phyloP scores from a whole-genome alignment of 1,140 invertebrate genomes.

The Aphidius ervi region DNA sequence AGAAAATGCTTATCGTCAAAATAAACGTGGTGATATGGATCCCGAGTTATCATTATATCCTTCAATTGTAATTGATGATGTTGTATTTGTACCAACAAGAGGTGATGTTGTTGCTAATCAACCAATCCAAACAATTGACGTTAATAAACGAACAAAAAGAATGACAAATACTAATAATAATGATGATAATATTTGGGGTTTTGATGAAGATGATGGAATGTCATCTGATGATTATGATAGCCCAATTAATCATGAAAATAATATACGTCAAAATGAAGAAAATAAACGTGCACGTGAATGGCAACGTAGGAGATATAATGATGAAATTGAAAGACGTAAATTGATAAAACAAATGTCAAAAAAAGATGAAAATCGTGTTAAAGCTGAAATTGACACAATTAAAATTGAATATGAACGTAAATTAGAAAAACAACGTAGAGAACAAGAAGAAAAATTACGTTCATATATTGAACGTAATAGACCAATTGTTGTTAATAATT shows the following conservation, averaged over 20 bases:
- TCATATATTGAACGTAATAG: constrained; percentile 29
- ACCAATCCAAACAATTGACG: background rate
- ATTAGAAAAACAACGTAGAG: constrained; percentile 17
- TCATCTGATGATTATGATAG: constrained; percentile 20
- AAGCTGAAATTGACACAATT: constrained; percentile 16
- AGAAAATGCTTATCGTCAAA: background rate
- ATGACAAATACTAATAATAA: constrained; percentile 25
- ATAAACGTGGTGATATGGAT: constrained; percentile 43
- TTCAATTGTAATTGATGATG: background rate
- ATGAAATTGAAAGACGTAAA: background rate
- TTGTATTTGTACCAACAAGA: background rate
- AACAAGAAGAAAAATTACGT: constrained; percentile 21
- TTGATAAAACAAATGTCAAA: background rate
- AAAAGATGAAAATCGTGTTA: constrained; percentile 4
- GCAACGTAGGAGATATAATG: constrained; percentile 19
- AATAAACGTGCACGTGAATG: constrained; percentile 18
- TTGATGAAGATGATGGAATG: constrained; percentile 38
- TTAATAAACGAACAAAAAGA: constrained; percentile 12
- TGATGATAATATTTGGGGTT: constrained; percentile 35
- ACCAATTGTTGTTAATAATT: constrained; percentile 23
- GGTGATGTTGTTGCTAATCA: constrained; percentile 7
- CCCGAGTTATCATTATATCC: constrained; percentile 10
- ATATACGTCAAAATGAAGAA: constrained; percentile 18
- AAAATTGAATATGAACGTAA: constrained; percentile 22
- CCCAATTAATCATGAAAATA: constrained; percentile 26